A percentile compares a stretch with the other conserved stretches of the same genome.
These are phyloP conservation scores for Trachops cirrhosus DNA, from an alignment of 2,797 vertebrate genomes.

Conservation along the genomic window DNA sequence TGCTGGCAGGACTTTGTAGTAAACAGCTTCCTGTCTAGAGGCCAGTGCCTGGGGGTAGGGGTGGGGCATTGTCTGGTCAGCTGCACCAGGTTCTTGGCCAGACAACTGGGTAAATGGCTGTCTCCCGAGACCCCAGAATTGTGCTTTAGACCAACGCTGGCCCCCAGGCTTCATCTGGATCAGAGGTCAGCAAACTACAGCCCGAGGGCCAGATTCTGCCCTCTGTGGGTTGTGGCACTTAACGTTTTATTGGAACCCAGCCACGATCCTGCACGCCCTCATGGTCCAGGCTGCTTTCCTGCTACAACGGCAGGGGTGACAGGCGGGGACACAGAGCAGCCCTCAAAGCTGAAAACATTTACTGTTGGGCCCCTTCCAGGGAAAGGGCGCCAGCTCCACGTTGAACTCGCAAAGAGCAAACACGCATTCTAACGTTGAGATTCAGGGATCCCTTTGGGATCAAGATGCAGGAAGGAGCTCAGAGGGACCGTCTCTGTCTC, in stretches of 20 bases:
- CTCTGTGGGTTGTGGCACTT: not conserved
- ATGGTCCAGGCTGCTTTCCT: not conserved
- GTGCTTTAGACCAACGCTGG: not conserved
- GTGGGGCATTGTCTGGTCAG: no score
- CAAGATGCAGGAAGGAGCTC: not conserved
- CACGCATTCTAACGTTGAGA: not conserved
- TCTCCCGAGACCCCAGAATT: not conserved
- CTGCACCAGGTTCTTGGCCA: not conserved
- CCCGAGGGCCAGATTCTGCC: not conserved
- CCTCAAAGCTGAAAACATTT: not conserved
- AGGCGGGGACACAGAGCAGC: accelerated
- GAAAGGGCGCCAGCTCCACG: not conserved
- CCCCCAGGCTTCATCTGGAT: not conserved
- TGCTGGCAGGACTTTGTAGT: not conserved
- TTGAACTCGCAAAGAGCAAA: not conserved
- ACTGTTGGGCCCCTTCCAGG: not conserved
- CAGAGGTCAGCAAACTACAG: not conserved
- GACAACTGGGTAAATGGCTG: not conserved
- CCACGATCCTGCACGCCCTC: accelerated
- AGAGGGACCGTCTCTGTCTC: not conserved
- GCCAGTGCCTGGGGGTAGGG: not conserved
- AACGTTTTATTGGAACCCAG: not conserved
- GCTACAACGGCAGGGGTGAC: accelerated
- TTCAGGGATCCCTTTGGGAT: not conserved
- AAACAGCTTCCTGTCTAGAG: not conserved